phyloP scores from a whole-genome alignment of 1,140 invertebrate genomes.

The Teleopsis dalmanni region DNA sequence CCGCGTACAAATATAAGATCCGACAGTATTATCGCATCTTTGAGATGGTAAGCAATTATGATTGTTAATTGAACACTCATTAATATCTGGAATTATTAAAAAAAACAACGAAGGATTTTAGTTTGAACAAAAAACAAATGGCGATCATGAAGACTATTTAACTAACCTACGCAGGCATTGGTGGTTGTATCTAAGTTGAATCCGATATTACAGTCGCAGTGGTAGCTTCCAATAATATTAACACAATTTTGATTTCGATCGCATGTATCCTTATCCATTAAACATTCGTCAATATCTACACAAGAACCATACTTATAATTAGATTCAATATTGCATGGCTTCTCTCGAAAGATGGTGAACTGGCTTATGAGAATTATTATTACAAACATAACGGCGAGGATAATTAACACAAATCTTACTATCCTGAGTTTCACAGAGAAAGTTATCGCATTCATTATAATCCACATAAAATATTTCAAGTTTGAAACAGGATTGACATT shows the following conservation, averaged over 20 bases:
- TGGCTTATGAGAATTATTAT: too few species aligned
- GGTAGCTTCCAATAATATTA: conserved; percentile 72
- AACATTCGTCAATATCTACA: conserved; percentile 70
- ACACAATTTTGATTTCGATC: conserved; percentile 62
- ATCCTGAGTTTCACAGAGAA: too few species aligned
- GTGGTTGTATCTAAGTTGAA: conserved; percentile 60
- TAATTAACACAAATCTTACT: too few species aligned
- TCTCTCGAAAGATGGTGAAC: too few species aligned
- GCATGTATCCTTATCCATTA: conserved; percentile 52
- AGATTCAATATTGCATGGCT: conserved; percentile 24
- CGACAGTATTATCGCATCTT: conserved; percentile 83
- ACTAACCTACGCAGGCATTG: conserved; percentile 61
- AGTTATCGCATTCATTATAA: too few species aligned
- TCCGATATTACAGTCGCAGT: conserved; percentile 68
- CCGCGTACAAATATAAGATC: conserved; percentile 73
- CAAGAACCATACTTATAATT: conserved; percentile 28
- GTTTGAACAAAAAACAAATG: background rate
- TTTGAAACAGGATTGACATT: too few species aligned
- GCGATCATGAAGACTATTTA: background rate
- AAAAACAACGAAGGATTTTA: background rate
- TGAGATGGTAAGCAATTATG: conserved; percentile 59
- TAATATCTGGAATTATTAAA: conserved; percentile 49
- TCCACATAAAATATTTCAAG: too few species aligned
- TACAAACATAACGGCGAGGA: too few species aligned
- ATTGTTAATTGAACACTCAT: conserved; percentile 53